Conservation (phyloP, 2,113 vertebrate species). For the Camelus bactrianus region DNA sequence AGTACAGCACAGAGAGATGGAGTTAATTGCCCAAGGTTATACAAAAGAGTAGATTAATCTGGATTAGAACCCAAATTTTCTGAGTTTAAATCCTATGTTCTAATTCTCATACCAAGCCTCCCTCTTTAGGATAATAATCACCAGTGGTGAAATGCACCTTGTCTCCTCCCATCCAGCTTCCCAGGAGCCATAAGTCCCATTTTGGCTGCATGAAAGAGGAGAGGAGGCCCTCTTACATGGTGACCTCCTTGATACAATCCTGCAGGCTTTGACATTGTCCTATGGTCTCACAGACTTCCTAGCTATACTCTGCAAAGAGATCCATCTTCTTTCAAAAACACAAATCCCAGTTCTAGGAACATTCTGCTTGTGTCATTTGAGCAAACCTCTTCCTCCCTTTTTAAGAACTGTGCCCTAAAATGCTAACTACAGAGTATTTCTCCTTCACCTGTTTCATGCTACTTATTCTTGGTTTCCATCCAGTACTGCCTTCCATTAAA, state of each 20-base stretch:
- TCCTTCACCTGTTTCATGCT: background rate
- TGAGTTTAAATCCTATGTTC: background rate
- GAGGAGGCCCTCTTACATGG: background rate
- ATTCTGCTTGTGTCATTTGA: background rate
- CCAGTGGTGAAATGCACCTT: background rate
- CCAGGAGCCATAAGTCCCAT: background rate
- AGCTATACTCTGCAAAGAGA: background rate
- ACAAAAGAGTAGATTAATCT: background rate
- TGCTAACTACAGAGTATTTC: background rate
- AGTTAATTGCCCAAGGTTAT: background rate
- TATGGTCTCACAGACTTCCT: background rate
- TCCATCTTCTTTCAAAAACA: background rate
- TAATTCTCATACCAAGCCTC: background rate
- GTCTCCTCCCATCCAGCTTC: background rate
- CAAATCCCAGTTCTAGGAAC: background rate
- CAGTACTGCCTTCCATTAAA: background rate
- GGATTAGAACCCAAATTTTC: background rate
- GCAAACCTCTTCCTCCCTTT: background rate
- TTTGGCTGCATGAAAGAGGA: background rate
- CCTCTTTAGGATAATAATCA: background rate
- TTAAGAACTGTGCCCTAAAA: background rate
- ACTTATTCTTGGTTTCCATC: background rate
- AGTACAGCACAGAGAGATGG: background rate
- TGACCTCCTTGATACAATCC: background rate
- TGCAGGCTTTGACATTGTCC: background rate